A percentile compares a stretch with the other conserved stretches of the same genome.
phyloP scores from a whole-genome alignment of 2,888 invertebrate genomes.

The Geophilus truncorum region DNA sequence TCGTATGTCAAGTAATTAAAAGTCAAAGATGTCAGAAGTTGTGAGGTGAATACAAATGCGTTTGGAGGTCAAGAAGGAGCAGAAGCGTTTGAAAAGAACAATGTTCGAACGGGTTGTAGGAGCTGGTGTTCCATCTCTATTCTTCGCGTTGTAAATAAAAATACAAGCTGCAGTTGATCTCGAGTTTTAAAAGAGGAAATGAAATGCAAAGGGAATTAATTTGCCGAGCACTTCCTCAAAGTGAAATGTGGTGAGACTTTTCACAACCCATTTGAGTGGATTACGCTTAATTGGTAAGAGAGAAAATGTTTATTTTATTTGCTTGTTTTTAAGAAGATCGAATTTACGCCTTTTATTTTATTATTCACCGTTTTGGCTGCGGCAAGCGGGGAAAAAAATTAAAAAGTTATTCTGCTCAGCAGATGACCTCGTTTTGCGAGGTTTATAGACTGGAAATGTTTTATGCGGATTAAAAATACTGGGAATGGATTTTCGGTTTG shows the following conservation, averaged over 20 bases:
- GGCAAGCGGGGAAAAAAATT: not conserved
- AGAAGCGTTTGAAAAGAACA: slow-evolving; percentile 4
- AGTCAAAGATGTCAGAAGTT: not conserved
- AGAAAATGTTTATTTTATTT: slow-evolving; percentile 9
- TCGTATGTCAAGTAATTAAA: slow-evolving; percentile 7
- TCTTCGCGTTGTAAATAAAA: not conserved
- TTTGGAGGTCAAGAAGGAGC: slow-evolving; percentile 2
- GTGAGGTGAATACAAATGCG: slow-evolving; percentile 1
- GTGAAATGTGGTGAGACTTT: slow-evolving; percentile 7
- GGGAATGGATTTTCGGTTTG: not conserved
- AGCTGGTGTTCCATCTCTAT: not conserved
- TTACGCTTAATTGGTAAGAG: not conserved
- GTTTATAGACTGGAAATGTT: not conserved
- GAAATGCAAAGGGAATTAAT: slow-evolving; percentile 14
- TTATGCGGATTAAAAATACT: not conserved
- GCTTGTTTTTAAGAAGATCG: not conserved
- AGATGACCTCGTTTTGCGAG: not conserved
- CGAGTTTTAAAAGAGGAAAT: slow-evolving; percentile 1
- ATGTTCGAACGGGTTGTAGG: not conserved
- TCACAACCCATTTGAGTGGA: slow-evolving; percentile 20
- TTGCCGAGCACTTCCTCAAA: slow-evolving; percentile 10
- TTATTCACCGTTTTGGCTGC: too few relatives aligned
- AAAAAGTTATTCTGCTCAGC: not conserved
- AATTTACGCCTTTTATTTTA: not conserved
- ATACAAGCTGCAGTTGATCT: not conserved